Percentiles rank a stretch among this genome's conserved stretches.
phyloP scores from a whole-genome alignment of 2,797 vertebrate genomes.

The Parauchenoglanis punctatus region DNA sequence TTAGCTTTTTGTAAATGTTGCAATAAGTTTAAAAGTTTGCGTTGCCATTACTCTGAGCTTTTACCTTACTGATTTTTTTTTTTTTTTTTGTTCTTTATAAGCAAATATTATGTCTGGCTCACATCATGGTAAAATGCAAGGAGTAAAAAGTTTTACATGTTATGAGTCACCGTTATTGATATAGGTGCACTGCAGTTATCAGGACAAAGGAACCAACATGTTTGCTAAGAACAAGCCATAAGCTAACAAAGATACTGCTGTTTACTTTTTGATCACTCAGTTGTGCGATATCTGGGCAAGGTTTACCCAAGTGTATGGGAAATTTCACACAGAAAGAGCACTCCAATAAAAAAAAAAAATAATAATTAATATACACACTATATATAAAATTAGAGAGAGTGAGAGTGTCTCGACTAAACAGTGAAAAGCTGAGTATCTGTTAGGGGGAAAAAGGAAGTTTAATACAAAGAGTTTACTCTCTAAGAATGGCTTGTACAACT shows the following conservation, averaged over 20 bases:
- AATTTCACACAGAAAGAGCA: background rate
- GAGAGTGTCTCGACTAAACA: background rate
- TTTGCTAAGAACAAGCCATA: slow-evolving; percentile 1
- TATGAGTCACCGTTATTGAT: background rate
- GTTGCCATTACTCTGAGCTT: background rate
- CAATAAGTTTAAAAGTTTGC: background rate
- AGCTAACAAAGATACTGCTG: slow-evolving; percentile 21
- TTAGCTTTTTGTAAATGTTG: background rate
- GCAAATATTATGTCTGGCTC: background rate
- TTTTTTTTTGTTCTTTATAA: background rate
- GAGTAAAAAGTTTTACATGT: background rate
- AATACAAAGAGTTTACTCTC: background rate
- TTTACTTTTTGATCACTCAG: slow-evolving; percentile 17
- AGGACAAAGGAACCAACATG: background rate
- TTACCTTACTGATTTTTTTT: background rate
- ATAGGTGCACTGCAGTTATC: slow-evolving; percentile 8
- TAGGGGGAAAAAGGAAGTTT: background rate
- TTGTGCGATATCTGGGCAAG: background rate
- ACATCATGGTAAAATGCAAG: background rate
- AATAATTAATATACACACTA: background rate
- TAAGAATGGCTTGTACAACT: background rate
- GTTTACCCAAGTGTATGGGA: background rate
- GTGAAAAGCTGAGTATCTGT: background rate
- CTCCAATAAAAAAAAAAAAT: background rate
- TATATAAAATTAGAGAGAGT: too few species aligned